Evolutionary conservation across 1,140 invertebrate genomes (phyloP), one percentile per base, ranked within the genome.

Genomic region (Nylanderia fulva): DNA sequence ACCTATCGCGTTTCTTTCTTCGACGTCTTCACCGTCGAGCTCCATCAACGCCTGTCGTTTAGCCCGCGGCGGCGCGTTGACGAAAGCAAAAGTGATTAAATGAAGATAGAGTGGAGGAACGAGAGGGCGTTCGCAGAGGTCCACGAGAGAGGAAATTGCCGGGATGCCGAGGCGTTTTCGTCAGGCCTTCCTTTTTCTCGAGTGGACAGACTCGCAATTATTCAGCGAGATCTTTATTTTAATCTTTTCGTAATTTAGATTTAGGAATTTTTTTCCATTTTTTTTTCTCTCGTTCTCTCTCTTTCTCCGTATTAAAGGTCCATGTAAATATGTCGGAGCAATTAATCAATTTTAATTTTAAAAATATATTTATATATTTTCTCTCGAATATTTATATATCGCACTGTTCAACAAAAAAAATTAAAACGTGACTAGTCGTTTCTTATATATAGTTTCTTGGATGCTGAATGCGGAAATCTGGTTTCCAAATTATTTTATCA

Each of bases 21-120:
- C 64, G 21, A 18, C 45, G 45, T 64, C 61, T 27, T 84, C 58
- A n/a, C 48, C 72, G 60, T 29, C 29, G 71, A 58, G 76, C 64
- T 79, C 86, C 87, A 88, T 88, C 87, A 88, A 79, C 74, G 66
- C 75, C 77, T 61, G 56, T 75, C 86, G 85, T 45, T 83, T 80
- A 79, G 87, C 87, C 86, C 74, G 72, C 87, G 87, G 87, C 86
- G 52, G 15, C 68, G 63, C 4, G 77, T 82, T 82, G 77, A 82
- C 77, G 77, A 82, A 82, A 82, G 66, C 77, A 82, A 71, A 71
- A 82, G 77, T 82, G 77, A 82, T 82, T 82, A 82, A 52, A 82
- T 82, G 77, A 82, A 82, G 77, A 82, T 82, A 82, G 66, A 82
- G 77, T 71, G 77, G 52, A 82, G 77, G 77, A 71, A 71, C n/a